A percentile compares a stretch with the other conserved stretches of the same genome.
Evolutionary conservation across 2,113 vertebrate genomes (phyloP).

Genomic region (Pampusana beccarii): DNA sequence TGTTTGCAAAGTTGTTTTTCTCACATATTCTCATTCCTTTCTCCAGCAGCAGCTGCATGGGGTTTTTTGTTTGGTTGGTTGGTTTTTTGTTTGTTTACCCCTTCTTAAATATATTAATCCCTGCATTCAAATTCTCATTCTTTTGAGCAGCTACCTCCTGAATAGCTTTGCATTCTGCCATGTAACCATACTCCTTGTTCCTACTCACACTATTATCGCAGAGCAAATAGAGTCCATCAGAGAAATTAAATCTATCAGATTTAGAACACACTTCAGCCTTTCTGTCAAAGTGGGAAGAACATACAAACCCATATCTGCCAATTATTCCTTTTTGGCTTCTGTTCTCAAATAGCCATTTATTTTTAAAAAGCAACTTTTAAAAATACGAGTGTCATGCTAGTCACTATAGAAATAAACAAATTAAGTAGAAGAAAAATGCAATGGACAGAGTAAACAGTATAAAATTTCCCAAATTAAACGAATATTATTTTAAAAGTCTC

Average conservation of each 20-base stretch:
- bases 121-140: not conserved
- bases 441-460: not conserved
- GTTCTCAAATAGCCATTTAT: not conserved
- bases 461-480: not conserved
- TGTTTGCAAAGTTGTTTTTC: no score
- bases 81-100: no score
- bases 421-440: not conserved
- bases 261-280: not conserved
- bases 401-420: not conserved
- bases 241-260: not conserved
- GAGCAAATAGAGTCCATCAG: not conserved
- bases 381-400: not conserved
- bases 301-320: not conserved
- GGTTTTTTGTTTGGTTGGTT: not conserved
- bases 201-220: not conserved
- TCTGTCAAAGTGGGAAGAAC: not conserved
- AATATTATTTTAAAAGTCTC: not conserved
- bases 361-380: not conserved
- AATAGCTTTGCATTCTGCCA: not conserved
- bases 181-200: fast-evolving
- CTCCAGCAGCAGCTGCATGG: no score
- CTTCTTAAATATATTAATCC: not conserved
- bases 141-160: not conserved
- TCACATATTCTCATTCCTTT: no score
- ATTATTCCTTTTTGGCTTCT: slow-evolving; percentile 7